Evolutionary conservation across 2,113 vertebrate genomes (phyloP), one percentile per base, ranked within the genome.

Genomic region (Brachirus orientalis): DNA sequence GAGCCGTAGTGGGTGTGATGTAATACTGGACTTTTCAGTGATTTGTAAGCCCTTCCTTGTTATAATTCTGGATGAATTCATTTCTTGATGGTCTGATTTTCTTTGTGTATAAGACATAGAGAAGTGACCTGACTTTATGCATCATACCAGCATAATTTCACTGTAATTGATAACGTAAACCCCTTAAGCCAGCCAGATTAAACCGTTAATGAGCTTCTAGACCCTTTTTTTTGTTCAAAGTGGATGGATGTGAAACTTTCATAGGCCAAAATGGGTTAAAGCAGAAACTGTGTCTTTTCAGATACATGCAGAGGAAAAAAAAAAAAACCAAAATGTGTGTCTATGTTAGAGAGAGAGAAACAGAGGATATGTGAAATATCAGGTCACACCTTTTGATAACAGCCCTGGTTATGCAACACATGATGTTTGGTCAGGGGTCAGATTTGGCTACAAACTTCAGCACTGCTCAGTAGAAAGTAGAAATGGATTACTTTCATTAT

Each of bases 301-400:
- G 43, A 52, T 0, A 28, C 10, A 43, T 36, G 48, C 6, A 53
- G 52, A 51, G 17, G n/a, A n/a, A 19, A 37, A 56, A 4, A 58
- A 11, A n/a, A n/a, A n/a, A n/a, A n/a, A 40, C 38, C 9, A 10
- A 40, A 43, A 43, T 43, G 40, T 43, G 9, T 2, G 9, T 40
- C 3, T 18, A n/a, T 19, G 37, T 19, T 46, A 33, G 45, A 11
- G 44, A n/a, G 44, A 7, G 56, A n/a, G 65, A 53, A 70, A n/a
- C n/a, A 52, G 17, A 69, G 67, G 36, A 82, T 77, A 79, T 69
- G 70, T 78, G 46, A 67, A 81, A 79, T 82, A 90, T 78, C 65
- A 72, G 69, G 72, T 83, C 85, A 82, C 80, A 88, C 80, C 82
- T 85, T 89, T 81, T 89, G 80, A 86, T 74, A 88, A 89, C 45